phyloP scores from a whole-genome alignment of 1,140 invertebrate species.

The Lordiphosa stackelbergi region DNA sequence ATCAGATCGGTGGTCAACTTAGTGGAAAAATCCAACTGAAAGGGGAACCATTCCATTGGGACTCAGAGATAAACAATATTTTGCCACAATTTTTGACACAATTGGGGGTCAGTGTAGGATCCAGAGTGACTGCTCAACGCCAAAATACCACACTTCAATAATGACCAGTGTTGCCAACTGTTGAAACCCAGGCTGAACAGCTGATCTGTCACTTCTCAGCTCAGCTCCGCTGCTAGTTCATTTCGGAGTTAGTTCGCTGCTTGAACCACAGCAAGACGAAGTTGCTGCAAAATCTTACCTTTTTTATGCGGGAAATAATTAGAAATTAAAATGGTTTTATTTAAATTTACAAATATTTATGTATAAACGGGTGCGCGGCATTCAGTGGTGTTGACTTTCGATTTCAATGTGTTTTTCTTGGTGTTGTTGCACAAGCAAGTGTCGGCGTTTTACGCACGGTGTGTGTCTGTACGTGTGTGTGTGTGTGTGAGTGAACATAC shows the following conservation, averaged over 20 bases:
- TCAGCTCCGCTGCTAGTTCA: neutral
- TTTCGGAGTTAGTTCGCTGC: neutral
- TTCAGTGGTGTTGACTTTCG: neutral
- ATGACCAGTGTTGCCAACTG: no score
- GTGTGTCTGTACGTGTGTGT: constrained; percentile 14
- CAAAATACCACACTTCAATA: no score
- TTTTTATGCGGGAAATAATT: constrained; percentile 3
- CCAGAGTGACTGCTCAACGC: no score
- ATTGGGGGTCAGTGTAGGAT: no score
- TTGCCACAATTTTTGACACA: no score
- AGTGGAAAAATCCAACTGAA: constrained; percentile 45
- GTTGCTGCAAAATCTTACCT: neutral
- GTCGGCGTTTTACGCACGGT: constrained; percentile 68
- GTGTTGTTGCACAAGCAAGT: constrained; percentile 6
- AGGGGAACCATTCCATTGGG: neutral
- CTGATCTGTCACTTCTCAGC: no score
- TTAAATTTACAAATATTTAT: neutral
- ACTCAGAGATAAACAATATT: no score
- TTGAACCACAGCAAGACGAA: no score
- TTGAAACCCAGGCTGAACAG: no score
- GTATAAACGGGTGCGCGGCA: neutral
- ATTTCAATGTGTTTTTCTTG: constrained; percentile 1
- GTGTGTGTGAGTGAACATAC: constrained; percentile 19
- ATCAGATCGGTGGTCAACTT: constrained; percentile 45
- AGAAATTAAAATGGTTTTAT: no score